Percentiles rank a stretch among this genome's conserved stretches.
phyloP scores from a whole-genome alignment of 2,113 vertebrate genomes.

The Solenodon paradoxus region DNA sequence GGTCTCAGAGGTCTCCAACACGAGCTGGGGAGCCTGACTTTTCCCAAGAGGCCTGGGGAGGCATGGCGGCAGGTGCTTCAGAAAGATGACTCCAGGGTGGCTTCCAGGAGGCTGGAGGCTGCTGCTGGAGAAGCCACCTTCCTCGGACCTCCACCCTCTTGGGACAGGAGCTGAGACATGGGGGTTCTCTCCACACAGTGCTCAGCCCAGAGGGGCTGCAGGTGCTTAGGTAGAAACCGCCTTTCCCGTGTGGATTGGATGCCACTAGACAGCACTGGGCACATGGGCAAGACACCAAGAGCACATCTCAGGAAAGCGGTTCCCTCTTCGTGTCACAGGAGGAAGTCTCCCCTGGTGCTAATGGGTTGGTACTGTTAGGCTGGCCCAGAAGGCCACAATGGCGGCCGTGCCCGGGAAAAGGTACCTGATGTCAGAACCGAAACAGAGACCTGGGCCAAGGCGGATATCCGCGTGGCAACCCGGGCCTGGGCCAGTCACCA shows the following conservation, averaged over 20 bases:
- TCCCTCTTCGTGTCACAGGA: neutral
- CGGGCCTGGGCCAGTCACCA: too few relatives aligned
- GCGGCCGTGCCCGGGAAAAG: too few relatives aligned
- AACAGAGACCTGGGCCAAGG: too few relatives aligned
- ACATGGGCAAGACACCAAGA: neutral
- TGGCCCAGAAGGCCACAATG: too few relatives aligned
- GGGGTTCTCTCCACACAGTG: neutral
- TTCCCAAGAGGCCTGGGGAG: neutral
- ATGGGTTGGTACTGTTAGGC: too few relatives aligned
- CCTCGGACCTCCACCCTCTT: neutral
- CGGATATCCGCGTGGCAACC: too few relatives aligned
- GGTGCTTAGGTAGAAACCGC: neutral
- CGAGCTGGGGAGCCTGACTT: rapidly evolving
- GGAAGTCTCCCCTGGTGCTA: neutral
- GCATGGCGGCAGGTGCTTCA: too few relatives aligned
- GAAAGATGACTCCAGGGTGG: too few relatives aligned
- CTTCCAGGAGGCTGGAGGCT: neutral
- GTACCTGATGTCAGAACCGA: too few relatives aligned
- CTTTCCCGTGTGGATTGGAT: neutral
- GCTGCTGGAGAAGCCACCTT: neutral
- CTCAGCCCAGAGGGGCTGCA: neutral
- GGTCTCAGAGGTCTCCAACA: neutral
- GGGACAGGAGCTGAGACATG: neutral
- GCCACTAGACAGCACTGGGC: neutral
- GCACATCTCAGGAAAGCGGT: neutral